Conservation (phyloP, 2,797 vertebrate species). For the Sebastes taczanowskii region DNA sequence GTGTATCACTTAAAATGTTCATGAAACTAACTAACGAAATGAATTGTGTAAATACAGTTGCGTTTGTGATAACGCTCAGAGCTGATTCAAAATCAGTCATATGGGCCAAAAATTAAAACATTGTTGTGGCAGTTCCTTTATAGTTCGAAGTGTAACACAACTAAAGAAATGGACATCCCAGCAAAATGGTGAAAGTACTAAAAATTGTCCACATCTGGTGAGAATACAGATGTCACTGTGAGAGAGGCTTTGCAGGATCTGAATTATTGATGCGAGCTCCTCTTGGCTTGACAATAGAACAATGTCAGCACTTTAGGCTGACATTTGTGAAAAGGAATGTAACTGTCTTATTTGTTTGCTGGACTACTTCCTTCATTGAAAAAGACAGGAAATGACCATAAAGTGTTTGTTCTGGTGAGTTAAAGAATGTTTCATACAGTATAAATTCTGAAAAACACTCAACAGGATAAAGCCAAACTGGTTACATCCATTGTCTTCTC, state of each 20-base stretch:
- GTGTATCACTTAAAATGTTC: background rate
- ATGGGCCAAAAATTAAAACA: background rate
- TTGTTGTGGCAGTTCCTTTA: background rate
- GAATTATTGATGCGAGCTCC: constrained; percentile 17
- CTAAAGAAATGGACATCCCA: background rate
- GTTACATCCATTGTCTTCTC: background rate
- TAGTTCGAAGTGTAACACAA: background rate
- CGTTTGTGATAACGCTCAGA: background rate
- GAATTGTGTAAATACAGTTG: background rate
- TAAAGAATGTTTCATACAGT: background rate
- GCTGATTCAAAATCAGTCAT: background rate
- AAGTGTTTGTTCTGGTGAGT: constrained; percentile 19
- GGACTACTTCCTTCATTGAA: constrained; percentile 28
- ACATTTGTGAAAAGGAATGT: constrained; percentile 18
- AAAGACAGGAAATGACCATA: constrained; percentile 40
- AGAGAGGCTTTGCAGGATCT: background rate
- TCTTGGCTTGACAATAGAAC: constrained; percentile 18
- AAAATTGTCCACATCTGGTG: background rate
- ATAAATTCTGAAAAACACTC: background rate
- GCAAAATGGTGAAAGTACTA: background rate
- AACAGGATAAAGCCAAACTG: background rate
- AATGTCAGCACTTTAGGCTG: constrained; percentile 24
- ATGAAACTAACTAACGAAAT: background rate
- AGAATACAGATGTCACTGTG: constrained; percentile 10
- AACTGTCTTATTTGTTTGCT: constrained; percentile 33